Evolutionary conservation across 2,888 invertebrate species (phyloP), one percentile per base, ranked within the genome.

Genomic region (Exocentrus adspersus): DNA sequence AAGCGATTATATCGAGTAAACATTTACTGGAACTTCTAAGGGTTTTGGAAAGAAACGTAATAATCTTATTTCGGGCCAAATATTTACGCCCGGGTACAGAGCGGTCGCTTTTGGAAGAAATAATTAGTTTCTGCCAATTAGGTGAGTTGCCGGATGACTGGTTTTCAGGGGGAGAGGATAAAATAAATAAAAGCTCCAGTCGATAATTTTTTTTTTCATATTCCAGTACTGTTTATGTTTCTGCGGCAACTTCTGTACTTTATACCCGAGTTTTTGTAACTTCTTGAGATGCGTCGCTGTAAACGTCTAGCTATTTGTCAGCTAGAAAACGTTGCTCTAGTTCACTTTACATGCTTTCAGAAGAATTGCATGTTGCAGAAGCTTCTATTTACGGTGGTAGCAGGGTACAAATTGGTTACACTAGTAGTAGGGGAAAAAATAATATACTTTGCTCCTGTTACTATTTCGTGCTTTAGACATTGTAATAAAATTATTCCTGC

Each of bases 51-150:
- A 56, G 54, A 56, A 56, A 43, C 43, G 54, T 43, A 56, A 43
- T 56, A 56, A 43, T 43, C 41, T 43, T 56, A 56, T 43, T 43
- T 56, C 54, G 14, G 42, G 16, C 24, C 54, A 56, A 56, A 56
- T 56, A 56, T 56, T 56, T 45, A 17, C 43, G 19, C 54, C 24
- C 43, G 54, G 43, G 43, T 56, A 56, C 24, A 24, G 17, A 53
- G 14, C 10, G 12, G 28, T 5, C 24, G 24, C 54, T 45, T 53
- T 54, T 30, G 28, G 17, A 43, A 45, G 12, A 28, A 28, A 56
- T 56, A 43, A 56, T 56, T 56, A 24, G 10, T 21, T 56, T 56
- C 45, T 21, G 14, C 20, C 32, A 41, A 41, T 56, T 56, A 30
- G 3, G 12, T 10, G 24, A 37, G 10, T 37, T 37, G 24, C 24